Conservation (phyloP, 2,113 vertebrate genomes). For the Brienomyrus longianalis region DNA sequence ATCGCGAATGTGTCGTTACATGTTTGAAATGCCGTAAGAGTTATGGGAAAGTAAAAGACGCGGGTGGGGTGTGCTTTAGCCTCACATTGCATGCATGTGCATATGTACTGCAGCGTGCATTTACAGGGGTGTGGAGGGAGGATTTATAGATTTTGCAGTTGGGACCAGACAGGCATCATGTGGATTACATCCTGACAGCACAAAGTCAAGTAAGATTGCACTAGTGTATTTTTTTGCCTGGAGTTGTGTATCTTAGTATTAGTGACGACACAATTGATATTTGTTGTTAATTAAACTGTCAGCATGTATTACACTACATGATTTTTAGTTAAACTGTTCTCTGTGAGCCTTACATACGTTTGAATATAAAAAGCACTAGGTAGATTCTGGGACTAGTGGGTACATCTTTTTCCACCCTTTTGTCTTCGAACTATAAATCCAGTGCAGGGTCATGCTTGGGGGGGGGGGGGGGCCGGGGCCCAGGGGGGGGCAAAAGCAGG, state of each 20-base stretch:
- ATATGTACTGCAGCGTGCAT: neutral
- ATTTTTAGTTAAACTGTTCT: neutral
- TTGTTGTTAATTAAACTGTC: neutral
- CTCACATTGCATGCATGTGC: neutral
- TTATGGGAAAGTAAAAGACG: neutral
- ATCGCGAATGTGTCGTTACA: neutral
- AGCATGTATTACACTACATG: neutral
- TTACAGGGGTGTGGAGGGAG: neutral
- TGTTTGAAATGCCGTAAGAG: neutral
- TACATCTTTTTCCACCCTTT: neutral
- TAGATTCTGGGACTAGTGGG: neutral
- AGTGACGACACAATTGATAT: neutral
- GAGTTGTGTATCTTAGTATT: neutral
- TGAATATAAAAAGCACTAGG: neutral
- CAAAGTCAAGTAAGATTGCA: neutral
- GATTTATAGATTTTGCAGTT: neutral
- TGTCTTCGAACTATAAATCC: neutral
- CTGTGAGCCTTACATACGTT: neutral
- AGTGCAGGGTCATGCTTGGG: neutral
- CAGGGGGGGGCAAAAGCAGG: too few species aligned
- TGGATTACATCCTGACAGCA: neutral
- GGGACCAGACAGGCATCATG: neutral
- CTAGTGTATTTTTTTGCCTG: neutral
- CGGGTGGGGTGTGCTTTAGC: neutral
- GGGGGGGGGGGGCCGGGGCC: neutral